Percentiles rank a stretch among this genome's conserved stretches.
phyloP scores from a whole-genome alignment of 2,113 vertebrate genomes.

The Cnemophilus loriae region DNA sequence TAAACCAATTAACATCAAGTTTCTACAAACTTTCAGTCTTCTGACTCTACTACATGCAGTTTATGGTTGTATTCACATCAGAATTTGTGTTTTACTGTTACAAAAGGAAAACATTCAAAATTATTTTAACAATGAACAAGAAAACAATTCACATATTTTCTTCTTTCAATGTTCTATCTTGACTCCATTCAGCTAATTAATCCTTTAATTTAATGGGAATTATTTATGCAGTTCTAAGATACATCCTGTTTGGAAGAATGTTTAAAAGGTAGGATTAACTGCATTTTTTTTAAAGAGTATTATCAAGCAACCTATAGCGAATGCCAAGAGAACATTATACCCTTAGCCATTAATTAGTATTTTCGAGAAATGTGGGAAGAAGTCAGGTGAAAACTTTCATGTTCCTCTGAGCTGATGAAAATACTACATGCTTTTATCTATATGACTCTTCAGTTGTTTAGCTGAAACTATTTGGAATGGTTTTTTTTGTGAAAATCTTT shows the following conservation, averaged over 20 bases:
- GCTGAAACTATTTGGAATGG: neutral
- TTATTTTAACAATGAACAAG: neutral
- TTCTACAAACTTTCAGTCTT: slow-evolving; percentile 43
- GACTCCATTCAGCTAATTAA: neutral
- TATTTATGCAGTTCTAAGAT: neutral
- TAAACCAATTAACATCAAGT: slow-evolving; percentile 58
- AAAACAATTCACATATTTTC: neutral
- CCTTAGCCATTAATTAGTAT: neutral
- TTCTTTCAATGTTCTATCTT: neutral
- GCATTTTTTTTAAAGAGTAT: neutral
- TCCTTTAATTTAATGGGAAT: neutral
- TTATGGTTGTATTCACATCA: neutral
- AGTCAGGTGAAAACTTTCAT: neutral
- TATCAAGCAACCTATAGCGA: neutral
- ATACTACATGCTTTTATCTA: neutral
- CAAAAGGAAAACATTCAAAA: slow-evolving; percentile 28
- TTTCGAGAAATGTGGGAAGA: neutral
- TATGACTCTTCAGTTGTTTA: neutral
- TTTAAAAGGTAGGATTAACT: neutral
- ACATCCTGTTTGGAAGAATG: neutral
- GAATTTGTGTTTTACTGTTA: slow-evolving; percentile 48
- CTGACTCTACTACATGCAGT: neutral
- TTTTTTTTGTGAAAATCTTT: neutral
- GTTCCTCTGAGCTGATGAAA: neutral
- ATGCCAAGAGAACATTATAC: neutral